A percentile compares a stretch with the other conserved stretches of the same genome.
Evolutionary conservation across 1,140 invertebrate species (phyloP).

Genomic region (Drosophila sp.): DNA sequence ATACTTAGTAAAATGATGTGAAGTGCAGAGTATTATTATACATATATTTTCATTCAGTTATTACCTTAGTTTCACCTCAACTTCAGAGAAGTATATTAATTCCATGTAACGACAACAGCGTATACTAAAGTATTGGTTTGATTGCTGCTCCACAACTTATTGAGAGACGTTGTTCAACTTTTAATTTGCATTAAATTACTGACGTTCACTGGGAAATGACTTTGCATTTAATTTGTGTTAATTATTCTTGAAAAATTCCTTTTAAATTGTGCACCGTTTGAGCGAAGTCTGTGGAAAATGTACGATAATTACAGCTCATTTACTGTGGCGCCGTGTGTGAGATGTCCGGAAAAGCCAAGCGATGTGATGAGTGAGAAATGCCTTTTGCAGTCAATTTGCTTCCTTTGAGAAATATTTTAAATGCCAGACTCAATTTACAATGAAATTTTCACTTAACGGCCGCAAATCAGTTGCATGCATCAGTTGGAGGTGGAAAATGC

Average conservation of each 20-base stretch:
- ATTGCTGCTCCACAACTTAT: background rate
- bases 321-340: background rate
- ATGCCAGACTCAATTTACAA: conserved; percentile 60
- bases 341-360: background rate
- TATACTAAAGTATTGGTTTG: background rate
- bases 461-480: conserved; percentile 62
- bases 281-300: conserved; percentile 1
- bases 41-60: no score
- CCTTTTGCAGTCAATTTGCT: conserved; percentile 56
- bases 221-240: background rate
- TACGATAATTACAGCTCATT: conserved; percentile 7
- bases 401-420: conserved; percentile 69
- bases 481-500: conserved; percentile 7
- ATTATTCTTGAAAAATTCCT: conserved; percentile 4
- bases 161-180: background rate
- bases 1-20: background rate
- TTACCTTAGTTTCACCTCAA: no score
- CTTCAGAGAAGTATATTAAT: no score
- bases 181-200: background rate
- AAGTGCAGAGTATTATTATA: background rate
- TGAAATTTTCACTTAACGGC: conserved; percentile 71
- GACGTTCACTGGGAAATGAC: background rate
- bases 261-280: background rate
- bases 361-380: conserved; percentile 36
- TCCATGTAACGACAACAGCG: background rate